Conservation (phyloP, 2,113 vertebrate species). For the Myotis yumanensis region DNA sequence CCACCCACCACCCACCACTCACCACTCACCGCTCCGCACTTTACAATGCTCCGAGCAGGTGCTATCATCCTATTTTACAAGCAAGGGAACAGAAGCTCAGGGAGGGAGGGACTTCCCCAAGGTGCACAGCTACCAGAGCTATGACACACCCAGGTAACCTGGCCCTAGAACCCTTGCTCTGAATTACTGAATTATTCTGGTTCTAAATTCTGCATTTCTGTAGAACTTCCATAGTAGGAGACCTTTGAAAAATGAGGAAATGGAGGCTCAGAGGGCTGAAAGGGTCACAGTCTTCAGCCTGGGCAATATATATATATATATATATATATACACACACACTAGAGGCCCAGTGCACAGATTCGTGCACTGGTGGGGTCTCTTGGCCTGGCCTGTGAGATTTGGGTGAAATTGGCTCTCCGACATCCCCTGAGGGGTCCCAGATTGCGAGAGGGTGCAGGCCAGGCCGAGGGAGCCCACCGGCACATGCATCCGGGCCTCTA, state of each 20-base stretch:
- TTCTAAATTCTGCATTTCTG: not conserved
- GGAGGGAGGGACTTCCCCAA: not conserved
- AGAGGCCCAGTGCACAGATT: too few relatives aligned
- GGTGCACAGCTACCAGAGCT: not conserved
- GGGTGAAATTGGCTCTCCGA: too few relatives aligned
- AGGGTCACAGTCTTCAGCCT: not conserved
- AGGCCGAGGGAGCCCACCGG: too few relatives aligned
- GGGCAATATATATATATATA: not conserved
- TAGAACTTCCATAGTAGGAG: not conserved
- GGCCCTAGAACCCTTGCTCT: not conserved
- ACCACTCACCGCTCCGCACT: not conserved
- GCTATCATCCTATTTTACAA: not conserved
- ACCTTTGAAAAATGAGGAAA: not conserved
- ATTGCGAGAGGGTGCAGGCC: too few relatives aligned
- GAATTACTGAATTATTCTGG: not conserved
- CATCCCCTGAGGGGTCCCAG: too few relatives aligned
- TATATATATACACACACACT: too few relatives aligned
- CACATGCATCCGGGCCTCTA: too few relatives aligned
- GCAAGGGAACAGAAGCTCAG: not conserved
- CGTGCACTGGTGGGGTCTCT: too few relatives aligned
- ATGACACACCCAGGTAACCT: not conserved
- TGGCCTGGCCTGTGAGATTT: too few relatives aligned
- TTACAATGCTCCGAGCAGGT: not conserved
- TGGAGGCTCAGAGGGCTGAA: not conserved
- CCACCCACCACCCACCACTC: too few relatives aligned